Conservation (phyloP, 2,888 invertebrate genomes). For the Thera britannica region DNA sequence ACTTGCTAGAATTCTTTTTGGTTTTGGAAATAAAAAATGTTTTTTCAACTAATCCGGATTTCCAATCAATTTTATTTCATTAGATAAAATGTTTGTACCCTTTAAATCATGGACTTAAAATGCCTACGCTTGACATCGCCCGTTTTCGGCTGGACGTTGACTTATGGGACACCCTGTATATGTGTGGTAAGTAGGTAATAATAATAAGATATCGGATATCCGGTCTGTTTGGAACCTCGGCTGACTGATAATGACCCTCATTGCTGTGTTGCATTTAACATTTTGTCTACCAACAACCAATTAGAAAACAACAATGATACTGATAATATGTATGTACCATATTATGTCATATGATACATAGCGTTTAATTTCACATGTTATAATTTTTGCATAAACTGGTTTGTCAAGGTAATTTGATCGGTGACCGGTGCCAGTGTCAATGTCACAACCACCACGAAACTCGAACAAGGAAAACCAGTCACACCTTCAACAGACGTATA, state of each 20-base stretch:
- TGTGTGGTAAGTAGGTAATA: neutral
- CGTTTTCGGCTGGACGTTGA: no score
- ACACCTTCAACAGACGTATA: neutral
- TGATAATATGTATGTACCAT: neutral
- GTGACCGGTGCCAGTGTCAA: constrained; percentile 60
- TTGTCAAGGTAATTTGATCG: constrained; percentile 20
- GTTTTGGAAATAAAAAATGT: no score
- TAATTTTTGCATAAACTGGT: constrained; percentile 15
- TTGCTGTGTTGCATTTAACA: neutral
- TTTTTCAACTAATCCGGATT: no score
- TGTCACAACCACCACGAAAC: constrained; percentile 54
- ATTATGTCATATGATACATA: neutral
- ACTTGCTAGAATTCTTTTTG: no score
- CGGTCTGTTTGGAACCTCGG: neutral
- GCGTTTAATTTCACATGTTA: neutral
- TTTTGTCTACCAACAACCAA: neutral
- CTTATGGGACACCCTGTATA: no score
- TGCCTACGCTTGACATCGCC: no score
- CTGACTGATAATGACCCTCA: neutral
- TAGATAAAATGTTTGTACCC: no score
- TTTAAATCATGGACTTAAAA: no score
- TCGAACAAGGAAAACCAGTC: constrained; percentile 68
- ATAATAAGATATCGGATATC: neutral
- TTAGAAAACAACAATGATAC: neutral
- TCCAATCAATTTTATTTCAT: no score